Evolutionary conservation across 2,888 invertebrate species (phyloP).

Genomic region (Yponomeuta cagnagella): DNA sequence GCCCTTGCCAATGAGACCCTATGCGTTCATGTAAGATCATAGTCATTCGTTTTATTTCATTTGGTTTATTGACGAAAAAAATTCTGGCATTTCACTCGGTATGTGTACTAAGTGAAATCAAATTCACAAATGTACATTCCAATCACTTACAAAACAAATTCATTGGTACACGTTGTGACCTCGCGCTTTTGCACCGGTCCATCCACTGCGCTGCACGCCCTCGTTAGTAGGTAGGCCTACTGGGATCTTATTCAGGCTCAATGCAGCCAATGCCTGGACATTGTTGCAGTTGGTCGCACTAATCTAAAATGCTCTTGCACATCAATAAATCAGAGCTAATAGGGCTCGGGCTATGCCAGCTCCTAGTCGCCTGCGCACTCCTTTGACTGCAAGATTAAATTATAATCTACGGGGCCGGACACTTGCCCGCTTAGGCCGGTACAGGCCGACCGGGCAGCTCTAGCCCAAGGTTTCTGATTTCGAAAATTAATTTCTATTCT

Average conservation of each 20-base stretch:
- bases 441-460: not conserved
- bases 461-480: not conserved
- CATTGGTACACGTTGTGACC: too few relatives aligned
- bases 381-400: slow-evolving; percentile 6
- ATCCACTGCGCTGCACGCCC: too few relatives aligned
- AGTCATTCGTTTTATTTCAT: too few relatives aligned
- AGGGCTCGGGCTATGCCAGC: slow-evolving; percentile 14
- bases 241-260: not conserved
- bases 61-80: too few relatives aligned
- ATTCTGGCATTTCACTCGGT: too few relatives aligned
- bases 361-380: slow-evolving; percentile 13
- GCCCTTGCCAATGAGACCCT: too few relatives aligned
- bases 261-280: not conserved
- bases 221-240: not conserved
- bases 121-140: too few relatives aligned
- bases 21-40: too few relatives aligned
- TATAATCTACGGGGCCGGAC: not conserved
- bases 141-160: too few relatives aligned
- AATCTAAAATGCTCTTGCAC: slow-evolving; percentile 19
- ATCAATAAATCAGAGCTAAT: slow-evolving; percentile 18
- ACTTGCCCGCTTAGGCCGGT: not conserved
- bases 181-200: too few relatives aligned
- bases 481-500: too few relatives aligned
- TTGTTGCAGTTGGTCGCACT: slow-evolving; percentile 6
- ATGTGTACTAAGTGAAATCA: too few relatives aligned